Evolutionary conservation across 2,888 invertebrate genomes (phyloP), one percentile per base, ranked within the genome.

Genomic region (Idaea biselata): DNA sequence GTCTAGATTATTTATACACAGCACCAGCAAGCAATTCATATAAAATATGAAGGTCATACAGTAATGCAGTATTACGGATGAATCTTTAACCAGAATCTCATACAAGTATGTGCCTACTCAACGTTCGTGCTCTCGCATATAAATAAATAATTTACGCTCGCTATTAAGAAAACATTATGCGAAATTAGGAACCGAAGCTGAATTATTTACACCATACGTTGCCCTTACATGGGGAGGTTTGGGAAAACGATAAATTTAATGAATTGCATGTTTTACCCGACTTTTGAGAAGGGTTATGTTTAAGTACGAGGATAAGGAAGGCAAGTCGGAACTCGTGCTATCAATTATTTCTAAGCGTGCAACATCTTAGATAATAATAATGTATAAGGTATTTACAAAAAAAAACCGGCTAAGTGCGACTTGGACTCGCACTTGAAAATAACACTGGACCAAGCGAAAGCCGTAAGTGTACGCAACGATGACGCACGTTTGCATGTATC

Each of bases 91-190:
- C 44, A 44, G 11, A 44, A 44, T 8, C 44, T 44, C 44, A 44
- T 44, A 44, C 14, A 44, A 44, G 11, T 44, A 44, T 4, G 14
- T 44, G 44, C 44, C 44, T 44, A 44, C 44, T 44, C 44, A 44
- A 44, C 14, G 44, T 44, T 44, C 44, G 44, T 44, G 44, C 44
- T 44, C 44, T 8, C 44, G 44, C 44, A 44, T 44, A 44, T 44
- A 44, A 44, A 44, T 44, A 44, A 44, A 44, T 44, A 44, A 11
- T 44, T 44, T 44, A 6, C 44, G 44, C 44, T 44, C 11, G 44
- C 44, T 44, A 44, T 44, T 44, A 44, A 44, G 44, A 44, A 44
- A 44, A 44, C 44, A 44, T 44, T 44, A 44, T 44, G 44, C 44
- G 6, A 44, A 44, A 44, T 44, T 44, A 44, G 44, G 44, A 44